Conservation (phyloP, 1,140 invertebrate species). For the Drosophila arizonae region DNA sequence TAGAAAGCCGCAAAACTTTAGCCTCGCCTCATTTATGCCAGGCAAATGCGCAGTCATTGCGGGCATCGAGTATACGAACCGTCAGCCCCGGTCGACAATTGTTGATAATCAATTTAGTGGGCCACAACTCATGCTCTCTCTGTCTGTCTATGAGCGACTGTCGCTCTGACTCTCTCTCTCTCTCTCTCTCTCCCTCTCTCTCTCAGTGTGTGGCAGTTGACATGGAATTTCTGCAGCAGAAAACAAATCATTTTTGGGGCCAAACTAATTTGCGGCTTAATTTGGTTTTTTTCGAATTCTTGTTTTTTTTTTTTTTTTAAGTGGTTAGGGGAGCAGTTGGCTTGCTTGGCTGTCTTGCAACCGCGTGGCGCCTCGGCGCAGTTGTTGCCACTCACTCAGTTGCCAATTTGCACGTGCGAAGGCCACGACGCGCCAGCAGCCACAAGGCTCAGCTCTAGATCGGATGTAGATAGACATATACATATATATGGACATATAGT, state of each 20-base stretch:
- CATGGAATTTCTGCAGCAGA: slow-evolving; percentile 22
- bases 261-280: slow-evolving; percentile 59
- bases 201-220: slow-evolving; percentile 13
- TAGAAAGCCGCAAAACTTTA: slow-evolving; percentile 18
- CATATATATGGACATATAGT: background rate
- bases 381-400: slow-evolving; percentile 48
- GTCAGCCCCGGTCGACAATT: slow-evolving; percentile 14
- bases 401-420: slow-evolving; percentile 62
- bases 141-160: background rate
- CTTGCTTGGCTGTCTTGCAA: background rate
- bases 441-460: background rate
- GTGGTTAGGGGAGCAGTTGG: background rate
- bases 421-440: slow-evolving; percentile 24
- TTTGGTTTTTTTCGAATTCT: slow-evolving; percentile 14
- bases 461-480: background rate
- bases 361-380: slow-evolving; percentile 49
- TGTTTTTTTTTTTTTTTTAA: background rate
- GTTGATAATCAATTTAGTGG: slow-evolving; percentile 73
- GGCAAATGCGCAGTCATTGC: slow-evolving; percentile 58
- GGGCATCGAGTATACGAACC: slow-evolving; percentile 41
- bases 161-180: background rate
- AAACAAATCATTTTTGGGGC: slow-evolving; percentile 64
- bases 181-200: background rate
- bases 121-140: background rate
- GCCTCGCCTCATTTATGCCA: slow-evolving; percentile 19